A percentile compares a stretch with the other conserved stretches of the same genome.
Conservation (phyloP, 2,797 vertebrate genomes). For the Microcaecilia unicolor region DNA sequence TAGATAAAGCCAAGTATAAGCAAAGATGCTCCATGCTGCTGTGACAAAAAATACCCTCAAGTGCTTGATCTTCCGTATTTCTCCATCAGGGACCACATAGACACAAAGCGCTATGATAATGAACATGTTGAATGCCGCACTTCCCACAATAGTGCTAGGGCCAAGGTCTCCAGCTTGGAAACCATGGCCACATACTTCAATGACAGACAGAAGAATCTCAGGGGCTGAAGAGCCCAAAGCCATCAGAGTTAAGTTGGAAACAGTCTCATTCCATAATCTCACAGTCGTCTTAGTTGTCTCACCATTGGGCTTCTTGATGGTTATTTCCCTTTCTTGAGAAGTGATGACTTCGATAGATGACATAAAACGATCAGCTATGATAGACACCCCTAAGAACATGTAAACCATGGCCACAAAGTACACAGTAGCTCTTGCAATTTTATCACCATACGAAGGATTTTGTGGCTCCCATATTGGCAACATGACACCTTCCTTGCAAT, state of each 20-base stretch:
- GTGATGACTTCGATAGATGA: slow-evolving; percentile 96
- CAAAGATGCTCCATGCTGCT: slow-evolving; percentile 90
- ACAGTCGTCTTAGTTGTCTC: slow-evolving; percentile 86
- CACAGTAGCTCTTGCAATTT: slow-evolving; percentile 82
- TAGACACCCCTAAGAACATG: slow-evolving; percentile 95
- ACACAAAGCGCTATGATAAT: slow-evolving; percentile 94
- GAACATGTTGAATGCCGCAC: slow-evolving; percentile 98
- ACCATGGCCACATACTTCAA: slow-evolving; percentile 90
- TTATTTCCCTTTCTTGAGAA: slow-evolving; percentile 86
- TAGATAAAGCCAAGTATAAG: slow-evolving; percentile 92
- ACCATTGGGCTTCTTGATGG: slow-evolving; percentile 84
- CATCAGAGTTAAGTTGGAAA: slow-evolving; percentile 94
- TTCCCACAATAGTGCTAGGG: slow-evolving; percentile 93
- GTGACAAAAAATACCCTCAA: slow-evolving; percentile 91
- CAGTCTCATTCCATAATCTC: slow-evolving; percentile 92
- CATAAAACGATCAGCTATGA: slow-evolving; percentile 96
- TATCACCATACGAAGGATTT: slow-evolving; percentile 76
- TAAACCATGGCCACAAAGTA: slow-evolving; percentile 87
- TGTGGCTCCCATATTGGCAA: slow-evolving; percentile 79
- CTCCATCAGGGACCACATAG: slow-evolving; percentile 85
- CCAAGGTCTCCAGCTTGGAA: slow-evolving; percentile 84
- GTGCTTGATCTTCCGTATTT: slow-evolving; percentile 87
- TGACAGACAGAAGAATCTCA: slow-evolving; percentile 88
- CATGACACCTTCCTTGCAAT: slow-evolving; percentile 81
- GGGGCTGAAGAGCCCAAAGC: slow-evolving; percentile 91